Evolutionary conservation across 2,113 vertebrate genomes (phyloP).

Genomic region (Thymallus thymallus): DNA sequence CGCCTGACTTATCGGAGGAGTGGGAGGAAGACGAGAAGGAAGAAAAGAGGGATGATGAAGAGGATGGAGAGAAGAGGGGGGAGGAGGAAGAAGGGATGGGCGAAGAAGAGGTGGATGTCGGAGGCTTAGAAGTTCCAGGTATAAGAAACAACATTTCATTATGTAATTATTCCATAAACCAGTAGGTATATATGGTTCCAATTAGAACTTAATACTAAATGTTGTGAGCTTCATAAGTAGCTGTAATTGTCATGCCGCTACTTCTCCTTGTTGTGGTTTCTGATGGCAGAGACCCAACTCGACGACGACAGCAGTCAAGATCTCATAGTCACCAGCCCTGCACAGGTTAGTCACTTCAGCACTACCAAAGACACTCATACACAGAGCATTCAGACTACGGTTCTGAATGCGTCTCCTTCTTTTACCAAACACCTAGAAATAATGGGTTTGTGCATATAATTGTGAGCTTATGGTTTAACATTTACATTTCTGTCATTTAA

Average conservation of each 20-base stretch:
- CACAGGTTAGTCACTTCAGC: constrained; percentile 12
- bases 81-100: constrained; percentile 51
- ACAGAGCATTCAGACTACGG: too few relatives aligned
- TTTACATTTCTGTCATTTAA: too few relatives aligned
- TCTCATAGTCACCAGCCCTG: constrained; percentile 39
- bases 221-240: too few relatives aligned
- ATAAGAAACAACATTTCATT: neutral
- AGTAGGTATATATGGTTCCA: neutral
- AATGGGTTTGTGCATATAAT: too few relatives aligned
- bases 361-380: neutral
- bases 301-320: constrained; percentile 54
- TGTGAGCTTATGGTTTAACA: too few relatives aligned
- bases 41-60: constrained; percentile 41
- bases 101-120: constrained; percentile 67
- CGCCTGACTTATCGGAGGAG: neutral
- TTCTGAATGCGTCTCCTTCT: too few relatives aligned
- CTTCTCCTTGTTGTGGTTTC: neutral
- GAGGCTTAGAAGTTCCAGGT: constrained; percentile 77
- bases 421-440: too few relatives aligned
- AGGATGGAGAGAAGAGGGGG: constrained; percentile 9
- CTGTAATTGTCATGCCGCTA: neutral
- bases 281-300: constrained; percentile 80
- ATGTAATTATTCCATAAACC: neutral
- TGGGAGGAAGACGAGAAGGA: constrained; percentile 19
- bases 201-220: neutral